phyloP scores from a whole-genome alignment of 2,797 vertebrate species.

The Galagoides demidoff region DNA sequence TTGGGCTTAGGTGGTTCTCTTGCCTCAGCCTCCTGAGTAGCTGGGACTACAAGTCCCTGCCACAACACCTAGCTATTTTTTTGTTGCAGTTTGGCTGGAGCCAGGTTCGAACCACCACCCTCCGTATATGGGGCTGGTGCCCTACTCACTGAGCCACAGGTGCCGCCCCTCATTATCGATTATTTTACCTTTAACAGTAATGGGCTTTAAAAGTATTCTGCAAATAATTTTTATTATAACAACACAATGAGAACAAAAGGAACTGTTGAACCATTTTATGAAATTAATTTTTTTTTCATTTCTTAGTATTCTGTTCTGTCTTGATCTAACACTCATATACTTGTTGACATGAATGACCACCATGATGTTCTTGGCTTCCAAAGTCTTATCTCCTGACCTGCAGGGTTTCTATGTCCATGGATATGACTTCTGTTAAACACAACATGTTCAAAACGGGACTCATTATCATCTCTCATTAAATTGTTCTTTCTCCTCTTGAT shows the following conservation, averaged over 20 bases:
- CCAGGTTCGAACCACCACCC: no score
- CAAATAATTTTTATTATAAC: not conserved
- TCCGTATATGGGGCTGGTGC: no score
- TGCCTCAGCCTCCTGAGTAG: no score
- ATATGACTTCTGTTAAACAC: not conserved
- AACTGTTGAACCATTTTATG: slow-evolving; percentile 2
- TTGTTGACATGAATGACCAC: not conserved
- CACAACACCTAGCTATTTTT: no score
- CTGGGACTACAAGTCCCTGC: no score
- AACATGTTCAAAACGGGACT: not conserved
- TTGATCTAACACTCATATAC: not conserved
- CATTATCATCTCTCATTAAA: not conserved
- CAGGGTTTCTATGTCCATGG: not conserved
- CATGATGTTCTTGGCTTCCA: not conserved
- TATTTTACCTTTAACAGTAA: slow-evolving; percentile 8
- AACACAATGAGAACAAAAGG: not conserved
- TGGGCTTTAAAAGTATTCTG: not conserved
- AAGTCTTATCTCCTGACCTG: not conserved
- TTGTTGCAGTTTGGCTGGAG: no score
- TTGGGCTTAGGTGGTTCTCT: no score
- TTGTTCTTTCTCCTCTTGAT: not conserved
- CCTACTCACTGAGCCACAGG: no score
- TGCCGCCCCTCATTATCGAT: not conserved
- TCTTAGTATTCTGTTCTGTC: not conserved
- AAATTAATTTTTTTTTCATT: slow-evolving; percentile 5